Conservation (phyloP, 2,113 vertebrate species). For the Trachemys scripta region DNA sequence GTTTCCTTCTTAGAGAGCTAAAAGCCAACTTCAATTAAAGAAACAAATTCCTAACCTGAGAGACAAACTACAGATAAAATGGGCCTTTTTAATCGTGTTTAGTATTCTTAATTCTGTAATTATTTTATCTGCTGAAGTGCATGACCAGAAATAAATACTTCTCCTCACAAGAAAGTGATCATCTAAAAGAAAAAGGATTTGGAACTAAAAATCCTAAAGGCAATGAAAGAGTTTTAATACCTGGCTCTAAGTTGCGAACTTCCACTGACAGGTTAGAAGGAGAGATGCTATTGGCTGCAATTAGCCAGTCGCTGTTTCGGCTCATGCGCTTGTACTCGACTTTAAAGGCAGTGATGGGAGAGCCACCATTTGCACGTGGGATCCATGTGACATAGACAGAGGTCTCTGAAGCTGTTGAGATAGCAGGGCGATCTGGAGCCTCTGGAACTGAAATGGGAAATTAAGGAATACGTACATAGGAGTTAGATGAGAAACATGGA, state of each 20-base stretch:
- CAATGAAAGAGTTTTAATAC: conserved; percentile 70
- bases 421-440: conserved; percentile 93
- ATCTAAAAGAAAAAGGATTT: not conserved
- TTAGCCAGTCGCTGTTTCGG: conserved; percentile 86
- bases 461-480: not conserved
- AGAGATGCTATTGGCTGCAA: conserved; percentile 93
- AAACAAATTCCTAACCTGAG: not conserved
- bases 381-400: conserved; percentile 98
- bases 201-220: not conserved
- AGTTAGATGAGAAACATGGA: not conserved
- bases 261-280: conserved; percentile 97
- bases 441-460: conserved; percentile 87
- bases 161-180: rapidly evolving
- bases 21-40: not conserved
- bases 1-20: conserved; percentile 24
- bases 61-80: not conserved
- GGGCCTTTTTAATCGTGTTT: not conserved
- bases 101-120: not conserved
- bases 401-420: conserved; percentile 92
- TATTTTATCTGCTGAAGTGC: not conserved
- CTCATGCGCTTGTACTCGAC: conserved; percentile 91
- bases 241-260: conserved; percentile 93
- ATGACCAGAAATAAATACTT: rapidly evolving
- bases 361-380: conserved; percentile 95
- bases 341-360: conserved; percentile 95